Evolutionary conservation across 2,797 vertebrate genomes (phyloP).

Genomic region (Pterois miles): DNA sequence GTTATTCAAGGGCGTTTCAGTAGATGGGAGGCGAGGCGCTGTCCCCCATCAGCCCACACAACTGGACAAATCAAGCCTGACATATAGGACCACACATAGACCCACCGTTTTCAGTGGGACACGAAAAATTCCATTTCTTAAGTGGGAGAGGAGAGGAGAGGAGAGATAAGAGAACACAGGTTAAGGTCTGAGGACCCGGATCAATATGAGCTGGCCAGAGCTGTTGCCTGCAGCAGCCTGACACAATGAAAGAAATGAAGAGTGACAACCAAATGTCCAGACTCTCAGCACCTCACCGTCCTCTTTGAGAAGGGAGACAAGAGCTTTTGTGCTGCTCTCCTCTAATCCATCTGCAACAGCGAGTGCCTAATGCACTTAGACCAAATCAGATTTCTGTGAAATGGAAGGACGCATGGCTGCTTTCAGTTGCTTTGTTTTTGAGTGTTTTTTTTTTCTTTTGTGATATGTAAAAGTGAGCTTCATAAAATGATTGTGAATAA

Average conservation of each 20-base stretch:
- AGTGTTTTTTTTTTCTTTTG: constrained; percentile 5
- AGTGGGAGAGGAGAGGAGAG: constrained; percentile 17
- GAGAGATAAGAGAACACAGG: constrained; percentile 48
- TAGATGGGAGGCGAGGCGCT: constrained; percentile 39
- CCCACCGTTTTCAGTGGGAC: constrained; percentile 40
- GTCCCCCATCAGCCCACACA: constrained; percentile 51
- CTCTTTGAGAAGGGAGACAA: constrained; percentile 30
- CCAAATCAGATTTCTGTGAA: constrained; percentile 58
- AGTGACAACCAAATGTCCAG: constrained; percentile 64
- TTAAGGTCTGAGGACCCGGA: constrained; percentile 61
- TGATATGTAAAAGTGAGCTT: constrained; percentile 4
- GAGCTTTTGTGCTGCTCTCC: constrained; percentile 33
- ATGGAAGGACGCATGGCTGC: constrained; percentile 45
- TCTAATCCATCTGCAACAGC: constrained; percentile 53
- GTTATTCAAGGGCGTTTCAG: constrained; percentile 70
- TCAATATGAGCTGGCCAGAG: constrained; percentile 65
- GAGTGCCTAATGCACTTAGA: constrained; percentile 50
- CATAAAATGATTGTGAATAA: constrained; percentile 1
- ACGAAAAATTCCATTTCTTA: constrained; percentile 28
- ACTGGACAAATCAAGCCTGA: constrained; percentile 69
- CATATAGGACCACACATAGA: constrained; percentile 34
- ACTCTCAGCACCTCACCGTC: constrained; percentile 44
- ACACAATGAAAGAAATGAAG: constrained; percentile 72
- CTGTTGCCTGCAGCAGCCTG: constrained; percentile 54
- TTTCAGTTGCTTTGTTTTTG: constrained; percentile 30